Conservation (phyloP, 2,113 vertebrate genomes). For the Sula dactylatra region DNA sequence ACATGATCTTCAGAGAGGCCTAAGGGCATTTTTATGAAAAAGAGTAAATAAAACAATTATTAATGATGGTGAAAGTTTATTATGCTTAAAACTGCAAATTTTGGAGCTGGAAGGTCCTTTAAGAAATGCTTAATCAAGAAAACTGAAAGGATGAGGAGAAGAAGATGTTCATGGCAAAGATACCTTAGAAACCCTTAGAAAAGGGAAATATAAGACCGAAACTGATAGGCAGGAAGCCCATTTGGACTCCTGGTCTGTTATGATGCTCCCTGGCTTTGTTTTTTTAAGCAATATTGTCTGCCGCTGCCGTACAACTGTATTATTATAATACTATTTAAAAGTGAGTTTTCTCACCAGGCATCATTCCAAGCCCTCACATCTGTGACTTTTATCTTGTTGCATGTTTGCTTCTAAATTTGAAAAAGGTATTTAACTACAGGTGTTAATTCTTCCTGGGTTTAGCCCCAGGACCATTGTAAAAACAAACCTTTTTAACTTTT, state of each 20-base stretch:
- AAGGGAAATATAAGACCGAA: neutral
- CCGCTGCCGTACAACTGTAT: neutral
- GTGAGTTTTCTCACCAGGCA: constrained; percentile 48
- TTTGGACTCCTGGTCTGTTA: neutral
- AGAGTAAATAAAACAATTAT: neutral
- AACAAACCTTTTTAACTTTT: constrained; percentile 62
- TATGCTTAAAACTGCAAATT: neutral
- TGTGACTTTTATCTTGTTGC: constrained; percentile 66
- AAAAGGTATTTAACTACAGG: constrained; percentile 66
- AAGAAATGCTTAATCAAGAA: neutral
- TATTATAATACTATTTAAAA: neutral
- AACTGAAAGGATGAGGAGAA: neutral
- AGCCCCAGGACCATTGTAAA: constrained; percentile 54
- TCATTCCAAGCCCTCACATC: constrained; percentile 61
- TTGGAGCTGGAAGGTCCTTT: neutral
- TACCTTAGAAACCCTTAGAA: neutral
- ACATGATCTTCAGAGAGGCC: neutral
- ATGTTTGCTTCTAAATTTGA: constrained; percentile 60
- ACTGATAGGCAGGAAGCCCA: neutral
- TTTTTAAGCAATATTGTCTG: neutral
- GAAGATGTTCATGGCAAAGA: neutral
- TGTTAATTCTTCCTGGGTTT: constrained; percentile 61
- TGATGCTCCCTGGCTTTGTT: neutral
- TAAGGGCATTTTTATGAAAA: neutral
- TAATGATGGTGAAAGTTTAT: neutral